These are phyloP conservation scores for Psittacula echo DNA, from an alignment of 2,797 vertebrate species.

Conservation along the genomic window DNA sequence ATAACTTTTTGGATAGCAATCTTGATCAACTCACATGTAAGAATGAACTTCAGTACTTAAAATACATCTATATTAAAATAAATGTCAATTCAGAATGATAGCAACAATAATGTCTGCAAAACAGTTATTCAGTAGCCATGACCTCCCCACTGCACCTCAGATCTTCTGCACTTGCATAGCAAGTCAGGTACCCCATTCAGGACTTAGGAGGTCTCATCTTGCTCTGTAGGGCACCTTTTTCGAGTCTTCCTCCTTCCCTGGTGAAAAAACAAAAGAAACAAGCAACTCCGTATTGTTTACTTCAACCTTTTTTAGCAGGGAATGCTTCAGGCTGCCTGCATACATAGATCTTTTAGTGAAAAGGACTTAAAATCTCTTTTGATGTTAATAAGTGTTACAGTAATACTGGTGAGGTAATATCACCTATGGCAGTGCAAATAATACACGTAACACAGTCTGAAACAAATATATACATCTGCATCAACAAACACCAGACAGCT, in stretches of 20 bases:
- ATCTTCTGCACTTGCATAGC: not conserved
- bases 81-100: accelerated
- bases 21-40: not conserved
- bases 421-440: not conserved
- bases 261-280: not conserved
- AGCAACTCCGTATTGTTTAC: not conserved
- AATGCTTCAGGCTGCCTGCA: not conserved
- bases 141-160: not conserved
- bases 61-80: not conserved
- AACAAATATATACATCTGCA: not conserved
- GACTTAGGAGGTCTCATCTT: not conserved
- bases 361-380: not conserved
- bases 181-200: not conserved
- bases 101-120: not conserved
- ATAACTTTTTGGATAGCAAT: not conserved
- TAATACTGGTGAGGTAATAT: not conserved
- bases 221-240: not conserved
- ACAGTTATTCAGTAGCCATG: not conserved
- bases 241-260: not conserved
- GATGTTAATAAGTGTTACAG: not conserved
- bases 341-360: not conserved
- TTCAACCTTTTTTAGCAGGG: not conserved
- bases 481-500: not conserved
- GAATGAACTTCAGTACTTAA: not conserved
- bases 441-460: not conserved